Conservation (phyloP, 2,888 invertebrate genomes). For the Machimus atricapillus region DNA sequence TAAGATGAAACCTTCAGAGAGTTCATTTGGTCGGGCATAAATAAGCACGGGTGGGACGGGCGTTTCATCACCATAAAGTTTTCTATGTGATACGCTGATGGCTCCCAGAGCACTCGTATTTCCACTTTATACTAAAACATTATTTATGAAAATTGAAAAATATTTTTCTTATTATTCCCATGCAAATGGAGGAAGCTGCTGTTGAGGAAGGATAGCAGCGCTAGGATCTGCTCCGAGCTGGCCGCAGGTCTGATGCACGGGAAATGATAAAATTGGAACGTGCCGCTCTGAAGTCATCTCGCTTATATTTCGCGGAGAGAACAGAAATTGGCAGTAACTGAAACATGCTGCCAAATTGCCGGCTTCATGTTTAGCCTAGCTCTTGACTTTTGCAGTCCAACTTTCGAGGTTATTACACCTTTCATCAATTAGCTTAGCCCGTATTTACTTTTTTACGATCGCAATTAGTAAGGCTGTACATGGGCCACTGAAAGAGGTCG, state of each 20-base stretch:
- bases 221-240: neutral
- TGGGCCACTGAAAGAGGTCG: neutral
- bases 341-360: conserved; percentile 2
- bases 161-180: conserved; percentile 51
- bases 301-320: neutral
- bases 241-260: conserved; percentile 11
- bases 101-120: conserved; percentile 49
- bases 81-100: conserved; percentile 47
- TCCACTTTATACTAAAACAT: conserved; percentile 52
- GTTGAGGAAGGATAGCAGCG: neutral
- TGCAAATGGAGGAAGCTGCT: neutral
- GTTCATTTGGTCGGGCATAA: conserved; percentile 15
- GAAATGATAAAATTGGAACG: conserved; percentile 24
- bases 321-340: neutral
- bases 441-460: conserved; percentile 41
- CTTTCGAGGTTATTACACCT: neutral
- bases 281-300: neutral
- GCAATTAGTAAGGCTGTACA: neutral
- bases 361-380: neutral
- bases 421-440: neutral
- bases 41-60: conserved; percentile 3
- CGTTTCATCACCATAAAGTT: conserved; percentile 41
- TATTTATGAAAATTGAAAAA: conserved; percentile 57
- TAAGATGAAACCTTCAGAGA: conserved; percentile 38
- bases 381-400: neutral